phyloP scores from a whole-genome alignment of 64 coral and sea anemone species.

The Pocillopora verrucosa region DNA sequence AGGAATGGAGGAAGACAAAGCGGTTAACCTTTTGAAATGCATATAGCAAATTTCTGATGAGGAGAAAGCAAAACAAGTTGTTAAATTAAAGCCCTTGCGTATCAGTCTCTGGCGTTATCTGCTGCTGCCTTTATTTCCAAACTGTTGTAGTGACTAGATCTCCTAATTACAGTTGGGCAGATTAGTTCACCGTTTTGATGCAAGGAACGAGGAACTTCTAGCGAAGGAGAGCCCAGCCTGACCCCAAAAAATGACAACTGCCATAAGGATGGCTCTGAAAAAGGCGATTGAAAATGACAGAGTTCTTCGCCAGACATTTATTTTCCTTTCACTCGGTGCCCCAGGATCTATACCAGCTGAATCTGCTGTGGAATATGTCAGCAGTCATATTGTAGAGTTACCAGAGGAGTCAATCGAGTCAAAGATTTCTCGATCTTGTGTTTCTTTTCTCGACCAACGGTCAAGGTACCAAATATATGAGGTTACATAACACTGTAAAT shows the following conservation, averaged over 20 bases:
- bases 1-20: conserved; percentile 6
- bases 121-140: conserved; percentile 26
- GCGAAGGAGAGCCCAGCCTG: not conserved
- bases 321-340: not conserved
- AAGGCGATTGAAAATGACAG: not conserved
- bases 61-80: not conserved
- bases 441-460: not conserved
- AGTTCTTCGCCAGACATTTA: not conserved
- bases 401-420: not conserved
- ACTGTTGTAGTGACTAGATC: not conserved
- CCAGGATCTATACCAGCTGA: not conserved
- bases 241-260: not conserved
- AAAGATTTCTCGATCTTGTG: not conserved
- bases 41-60: conserved; percentile 5
- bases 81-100: conserved; percentile 1
- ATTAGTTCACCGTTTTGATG: not conserved
- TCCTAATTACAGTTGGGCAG: not conserved
- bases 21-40: not conserved
- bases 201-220: not conserved
- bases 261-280: not conserved
- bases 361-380: not conserved
- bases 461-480: not conserved
- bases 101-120: conserved; percentile 22
- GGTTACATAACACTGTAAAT: not conserved
- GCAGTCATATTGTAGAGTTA: not conserved